These are phyloP conservation scores for Scaptomyza pallida DNA, from an alignment of 1,140 invertebrate species.

Conservation along the genomic window DNA sequence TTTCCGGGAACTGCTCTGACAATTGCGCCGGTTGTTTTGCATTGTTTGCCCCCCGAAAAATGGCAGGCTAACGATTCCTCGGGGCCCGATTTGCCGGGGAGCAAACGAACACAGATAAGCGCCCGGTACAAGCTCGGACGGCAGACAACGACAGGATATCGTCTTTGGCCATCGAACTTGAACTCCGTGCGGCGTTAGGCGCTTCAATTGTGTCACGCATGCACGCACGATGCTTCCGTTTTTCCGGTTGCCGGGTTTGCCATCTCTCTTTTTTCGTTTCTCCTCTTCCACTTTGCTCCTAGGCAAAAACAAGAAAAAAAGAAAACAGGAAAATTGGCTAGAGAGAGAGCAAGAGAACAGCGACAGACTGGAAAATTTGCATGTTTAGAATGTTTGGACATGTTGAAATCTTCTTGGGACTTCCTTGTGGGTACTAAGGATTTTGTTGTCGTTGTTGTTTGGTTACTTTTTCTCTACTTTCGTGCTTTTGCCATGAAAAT, in stretches of 20 bases:
- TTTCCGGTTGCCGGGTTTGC: constrained; percentile 80
- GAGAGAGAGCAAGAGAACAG: constrained; percentile 58
- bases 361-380: constrained; percentile 83
- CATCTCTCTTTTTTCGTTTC: constrained; percentile 4
- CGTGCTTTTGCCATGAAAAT: constrained; percentile 55
- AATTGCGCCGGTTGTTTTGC: constrained; percentile 46
- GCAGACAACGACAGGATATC: neutral
- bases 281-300: constrained; percentile 18
- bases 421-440: constrained; percentile 55
- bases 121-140: neutral
- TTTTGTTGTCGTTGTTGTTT: constrained; percentile 16
- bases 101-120: constrained; percentile 23
- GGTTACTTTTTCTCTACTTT: constrained; percentile 3
- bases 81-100: constrained; percentile 62
- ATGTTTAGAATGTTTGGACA: constrained; percentile 76
- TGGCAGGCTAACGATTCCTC: constrained; percentile 77
- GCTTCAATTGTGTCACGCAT: constrained; percentile 82
- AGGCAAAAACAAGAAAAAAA: constrained; percentile 40
- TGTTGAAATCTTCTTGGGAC: constrained; percentile 78
- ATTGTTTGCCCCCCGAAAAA: constrained; percentile 68
- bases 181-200: constrained; percentile 56
- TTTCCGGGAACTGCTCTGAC: constrained; percentile 35
- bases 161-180: constrained; percentile 1
- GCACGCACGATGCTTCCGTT: constrained; percentile 81
- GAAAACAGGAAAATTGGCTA: constrained; percentile 14